These are phyloP conservation scores for Nemotelus pantherinus DNA, from an alignment of 2,888 invertebrate genomes.

Conservation along the genomic window DNA sequence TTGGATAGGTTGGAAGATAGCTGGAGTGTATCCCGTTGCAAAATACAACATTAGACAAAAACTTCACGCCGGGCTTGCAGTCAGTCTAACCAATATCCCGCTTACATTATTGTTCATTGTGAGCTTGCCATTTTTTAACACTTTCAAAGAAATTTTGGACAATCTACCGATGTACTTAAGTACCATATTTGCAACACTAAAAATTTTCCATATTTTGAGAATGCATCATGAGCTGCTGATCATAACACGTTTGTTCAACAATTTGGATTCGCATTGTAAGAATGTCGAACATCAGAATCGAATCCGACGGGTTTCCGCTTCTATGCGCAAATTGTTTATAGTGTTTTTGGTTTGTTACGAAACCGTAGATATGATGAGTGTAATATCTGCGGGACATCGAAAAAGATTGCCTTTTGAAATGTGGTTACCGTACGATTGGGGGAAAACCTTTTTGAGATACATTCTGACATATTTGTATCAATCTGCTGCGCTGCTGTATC, in stretches of 20 bases:
- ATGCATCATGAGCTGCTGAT: background rate
- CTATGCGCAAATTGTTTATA: background rate
- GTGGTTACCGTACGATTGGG: constrained; percentile 52
- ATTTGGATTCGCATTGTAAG: background rate
- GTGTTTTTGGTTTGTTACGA: background rate
- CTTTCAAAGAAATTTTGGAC: constrained; percentile 13
- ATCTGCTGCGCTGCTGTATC: constrained; percentile 31
- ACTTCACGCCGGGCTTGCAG: constrained; percentile 12
- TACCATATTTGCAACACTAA: background rate
- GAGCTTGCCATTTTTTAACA: constrained; percentile 1
- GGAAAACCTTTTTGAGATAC: constrained; percentile 46
- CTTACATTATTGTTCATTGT: background rate
- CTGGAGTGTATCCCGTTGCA: constrained; percentile 12
- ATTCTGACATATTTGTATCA: constrained; percentile 49
- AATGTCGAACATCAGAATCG: background rate
- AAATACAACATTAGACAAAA: constrained; percentile 8
- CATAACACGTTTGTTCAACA: background rate
- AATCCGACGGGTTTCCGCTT: background rate
- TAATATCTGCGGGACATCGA: constrained; percentile 7
- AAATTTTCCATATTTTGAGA: background rate
- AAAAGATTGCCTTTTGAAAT: constrained; percentile 49
- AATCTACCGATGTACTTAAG: constrained; percentile 33
- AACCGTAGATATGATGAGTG: background rate
- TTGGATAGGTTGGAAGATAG: constrained; percentile 8
- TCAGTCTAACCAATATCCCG: background rate